phyloP scores from a whole-genome alignment of 2,797 vertebrate species.

The Schizopygopsis pylzovi region DNA sequence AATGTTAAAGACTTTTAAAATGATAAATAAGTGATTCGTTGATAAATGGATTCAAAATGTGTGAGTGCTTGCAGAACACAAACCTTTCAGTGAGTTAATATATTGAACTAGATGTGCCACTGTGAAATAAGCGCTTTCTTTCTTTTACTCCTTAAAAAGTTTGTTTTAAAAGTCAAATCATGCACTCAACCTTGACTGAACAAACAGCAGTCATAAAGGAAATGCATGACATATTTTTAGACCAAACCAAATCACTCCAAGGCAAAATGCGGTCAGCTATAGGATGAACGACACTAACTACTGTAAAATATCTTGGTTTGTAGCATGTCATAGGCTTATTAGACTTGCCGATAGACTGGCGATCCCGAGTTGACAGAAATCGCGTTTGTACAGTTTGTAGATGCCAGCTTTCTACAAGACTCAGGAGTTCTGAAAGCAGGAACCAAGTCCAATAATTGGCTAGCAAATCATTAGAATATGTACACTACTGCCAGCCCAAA shows the following conservation, averaged over 20 bases:
- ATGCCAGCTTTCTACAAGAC: slow-evolving; percentile 78
- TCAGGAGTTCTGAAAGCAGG: slow-evolving; percentile 75
- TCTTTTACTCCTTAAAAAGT: slow-evolving; percentile 11
- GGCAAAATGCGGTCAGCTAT: slow-evolving; percentile 28
- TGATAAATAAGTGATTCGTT: slow-evolving; percentile 6
- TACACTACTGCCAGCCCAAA: slow-evolving; percentile 75
- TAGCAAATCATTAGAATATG: slow-evolving; percentile 76
- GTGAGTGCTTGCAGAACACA: background rate
- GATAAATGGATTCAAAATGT: background rate
- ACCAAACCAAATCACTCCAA: background rate
- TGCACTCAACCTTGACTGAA: slow-evolving; percentile 14
- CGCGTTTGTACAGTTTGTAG: slow-evolving; percentile 75
- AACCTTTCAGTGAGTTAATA: background rate
- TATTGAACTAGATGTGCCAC: slow-evolving; percentile 36
- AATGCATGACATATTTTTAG: slow-evolving; percentile 19
- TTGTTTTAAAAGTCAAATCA: slow-evolving; percentile 30
- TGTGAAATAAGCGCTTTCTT: slow-evolving; percentile 42
- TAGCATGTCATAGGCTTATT: slow-evolving; percentile 30
- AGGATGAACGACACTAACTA: slow-evolving; percentile 10
- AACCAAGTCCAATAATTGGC: slow-evolving; percentile 75
- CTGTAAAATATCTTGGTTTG: slow-evolving; percentile 27
- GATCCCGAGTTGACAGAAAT: slow-evolving; percentile 73
- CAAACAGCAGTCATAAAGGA: slow-evolving; percentile 25
- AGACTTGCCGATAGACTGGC: slow-evolving; percentile 76
- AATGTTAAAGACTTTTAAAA: slow-evolving; percentile 21